A percentile compares a stretch with the other conserved stretches of the same genome.
phyloP scores from a whole-genome alignment of 92 coral and sea anemone genomes.

The Porites divaricata region DNA sequence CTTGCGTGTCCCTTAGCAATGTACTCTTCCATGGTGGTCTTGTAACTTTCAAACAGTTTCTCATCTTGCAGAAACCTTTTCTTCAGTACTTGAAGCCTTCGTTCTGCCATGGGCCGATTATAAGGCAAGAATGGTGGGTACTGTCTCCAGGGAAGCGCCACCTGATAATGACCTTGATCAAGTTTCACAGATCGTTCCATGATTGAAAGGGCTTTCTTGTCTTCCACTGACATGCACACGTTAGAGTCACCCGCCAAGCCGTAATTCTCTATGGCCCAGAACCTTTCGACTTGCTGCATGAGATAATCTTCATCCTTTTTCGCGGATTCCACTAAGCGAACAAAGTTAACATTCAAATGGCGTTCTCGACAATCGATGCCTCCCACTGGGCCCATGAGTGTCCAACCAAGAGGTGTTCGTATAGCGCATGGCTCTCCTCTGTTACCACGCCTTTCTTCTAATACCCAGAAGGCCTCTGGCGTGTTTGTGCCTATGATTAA shows the following conservation, averaged over 20 bases:
- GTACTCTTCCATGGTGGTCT: constrained; percentile 30
- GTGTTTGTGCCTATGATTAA: constrained; percentile 51
- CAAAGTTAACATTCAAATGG: not conserved
- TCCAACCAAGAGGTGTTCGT: constrained; percentile 51
- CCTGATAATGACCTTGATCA: constrained; percentile 47
- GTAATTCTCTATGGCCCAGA: not conserved
- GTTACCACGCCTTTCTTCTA: constrained; percentile 55
- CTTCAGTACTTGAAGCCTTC: constrained; percentile 19
- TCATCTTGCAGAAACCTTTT: constrained; percentile 24
- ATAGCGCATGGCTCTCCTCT: constrained; percentile 51
- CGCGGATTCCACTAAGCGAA: not conserved
- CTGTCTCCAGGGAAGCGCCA: constrained; percentile 42
- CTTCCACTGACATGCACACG: constrained; percentile 11
- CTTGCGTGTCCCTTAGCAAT: constrained; percentile 32
- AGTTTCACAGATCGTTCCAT: constrained; percentile 22
- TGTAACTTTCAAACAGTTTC: constrained; percentile 41
- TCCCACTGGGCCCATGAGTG: constrained; percentile 28
- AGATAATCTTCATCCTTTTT: not conserved
- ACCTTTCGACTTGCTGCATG: constrained; percentile 5
- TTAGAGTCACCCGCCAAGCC: not conserved
- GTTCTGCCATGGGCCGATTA: constrained; percentile 42
- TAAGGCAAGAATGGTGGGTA: constrained; percentile 15
- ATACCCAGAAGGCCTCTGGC: constrained; percentile 66
- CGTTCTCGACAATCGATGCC: not conserved
- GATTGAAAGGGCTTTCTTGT: constrained; percentile 26